Conservation (phyloP, 2,113 vertebrate species). For the Scomber colias region DNA sequence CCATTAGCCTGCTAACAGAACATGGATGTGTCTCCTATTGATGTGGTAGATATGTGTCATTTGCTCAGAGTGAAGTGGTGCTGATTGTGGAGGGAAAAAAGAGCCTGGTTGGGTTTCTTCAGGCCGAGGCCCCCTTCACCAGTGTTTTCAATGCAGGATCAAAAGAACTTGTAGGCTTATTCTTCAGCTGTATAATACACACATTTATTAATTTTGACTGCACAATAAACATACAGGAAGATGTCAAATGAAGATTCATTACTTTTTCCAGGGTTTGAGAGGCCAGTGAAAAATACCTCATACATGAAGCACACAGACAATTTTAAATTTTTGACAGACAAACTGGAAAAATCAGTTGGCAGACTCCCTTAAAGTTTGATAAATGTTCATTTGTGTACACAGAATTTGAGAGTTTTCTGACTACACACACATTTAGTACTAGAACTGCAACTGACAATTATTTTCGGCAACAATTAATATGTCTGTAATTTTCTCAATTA, state of each 20-base stretch:
- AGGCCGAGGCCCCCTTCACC: not conserved
- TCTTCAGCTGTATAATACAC: not conserved
- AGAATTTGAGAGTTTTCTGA: no score
- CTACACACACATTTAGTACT: no score
- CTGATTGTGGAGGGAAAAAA: conserved; percentile 15
- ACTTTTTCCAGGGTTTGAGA: conserved; percentile 7
- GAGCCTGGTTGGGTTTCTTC: not conserved
- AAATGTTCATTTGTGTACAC: no score
- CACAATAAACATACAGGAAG: not conserved
- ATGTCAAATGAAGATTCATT: conserved; percentile 1
- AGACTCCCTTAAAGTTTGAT: no score
- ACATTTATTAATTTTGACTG: not conserved
- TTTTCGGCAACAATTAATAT: no score
- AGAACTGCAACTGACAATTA: no score
- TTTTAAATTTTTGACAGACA: not conserved
- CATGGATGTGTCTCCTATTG: conserved; percentile 60
- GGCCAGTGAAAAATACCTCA: not conserved
- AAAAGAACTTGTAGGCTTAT: conserved; percentile 19
- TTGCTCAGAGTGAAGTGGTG: conserved; percentile 18
- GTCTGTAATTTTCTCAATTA: no score
- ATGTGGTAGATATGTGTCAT: conserved; percentile 58
- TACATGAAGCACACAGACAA: not conserved
- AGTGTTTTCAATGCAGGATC: conserved; percentile 24
- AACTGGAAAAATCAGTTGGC: no score
- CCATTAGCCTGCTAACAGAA: conserved; percentile 68